Evolutionary conservation across 2,888 invertebrate genomes (phyloP), one percentile per base, ranked within the genome.

Genomic region (Hyles lineata): DNA sequence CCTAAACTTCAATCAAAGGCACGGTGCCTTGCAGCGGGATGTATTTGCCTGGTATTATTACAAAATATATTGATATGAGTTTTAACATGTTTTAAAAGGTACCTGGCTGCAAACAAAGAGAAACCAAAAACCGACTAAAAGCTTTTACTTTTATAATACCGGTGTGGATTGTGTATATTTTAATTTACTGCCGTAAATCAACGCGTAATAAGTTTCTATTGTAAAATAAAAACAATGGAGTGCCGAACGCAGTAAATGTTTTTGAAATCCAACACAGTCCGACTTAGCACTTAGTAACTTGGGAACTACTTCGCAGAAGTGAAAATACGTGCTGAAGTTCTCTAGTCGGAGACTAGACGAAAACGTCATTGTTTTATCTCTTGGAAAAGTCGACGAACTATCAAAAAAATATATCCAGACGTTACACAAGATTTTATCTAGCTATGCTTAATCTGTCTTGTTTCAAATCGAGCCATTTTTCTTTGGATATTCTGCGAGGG

Each of bases 371-470:
- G 67, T 43, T 50, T 67, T 43, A 67, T 67, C 67, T 67, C 67
- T 67, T 67, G 67, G 67, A 50, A 67, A 67, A 67, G 67, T 67
- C 67, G 67, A 67, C 67, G 67, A 67, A 67, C 67, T 67, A 67
- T 67, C 43, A 67, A 67, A 67, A 63, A 67, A 67, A 67, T 17
- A 63, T 63, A 35, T 43, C 23, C 67, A 67, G 59, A 59, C 70
- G 59, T 70, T 60, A 70, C 32, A 52, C 55, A 58, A 55, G 70
- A 55, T 55, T 29, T 75, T 76, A 77, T 78, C 75, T 69, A 63
- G 74, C 73, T 73, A 29, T 67, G 72, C 73, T 75, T 75, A 74
- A 75, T 77, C 76, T 76, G 74, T 75, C 77, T 76, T 70, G 74
- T 74, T 74, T 77, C 76, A 72, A 77, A 75, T 77, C 76, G 73